phyloP scores from a whole-genome alignment of 2,113 vertebrate species.

The Sminthopsis crassicaudata region DNA sequence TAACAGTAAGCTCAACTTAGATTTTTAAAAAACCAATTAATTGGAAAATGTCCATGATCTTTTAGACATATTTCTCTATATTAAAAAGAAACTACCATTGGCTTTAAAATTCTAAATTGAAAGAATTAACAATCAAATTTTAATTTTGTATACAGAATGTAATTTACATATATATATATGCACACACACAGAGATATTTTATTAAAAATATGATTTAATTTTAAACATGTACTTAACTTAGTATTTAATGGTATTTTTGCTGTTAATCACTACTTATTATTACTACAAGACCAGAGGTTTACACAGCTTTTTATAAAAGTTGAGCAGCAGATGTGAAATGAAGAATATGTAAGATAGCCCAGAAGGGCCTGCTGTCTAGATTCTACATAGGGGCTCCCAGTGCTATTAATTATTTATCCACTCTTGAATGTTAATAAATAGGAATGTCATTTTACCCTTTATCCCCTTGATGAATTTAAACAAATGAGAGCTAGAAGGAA shows the following conservation, averaged over 20 bases:
- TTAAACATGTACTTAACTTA: neutral
- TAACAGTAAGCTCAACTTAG: neutral
- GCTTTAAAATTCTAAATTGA: constrained; percentile 46
- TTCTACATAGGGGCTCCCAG: constrained; percentile 26
- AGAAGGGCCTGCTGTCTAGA: constrained; percentile 51
- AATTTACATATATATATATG: neutral
- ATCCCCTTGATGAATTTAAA: constrained; percentile 62
- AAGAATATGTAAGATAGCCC: constrained; percentile 24
- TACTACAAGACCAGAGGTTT: constrained; percentile 2
- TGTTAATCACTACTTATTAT: constrained; percentile 14
- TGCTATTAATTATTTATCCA: constrained; percentile 67
- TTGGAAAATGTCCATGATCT: neutral
- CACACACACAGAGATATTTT: constrained; percentile 6
- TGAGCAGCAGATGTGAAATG: neutral
- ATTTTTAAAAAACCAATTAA: constrained; percentile 31
- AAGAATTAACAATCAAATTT: constrained; percentile 10
- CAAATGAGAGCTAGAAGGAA: constrained; percentile 23
- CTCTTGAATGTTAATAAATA: constrained; percentile 76
- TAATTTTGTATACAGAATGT: constrained; percentile 6
- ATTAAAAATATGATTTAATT: constrained; percentile 25
- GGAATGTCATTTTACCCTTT: constrained; percentile 70
- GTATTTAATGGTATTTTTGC: neutral
- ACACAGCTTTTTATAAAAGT: neutral
- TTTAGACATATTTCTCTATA: too few species aligned
- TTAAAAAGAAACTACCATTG: constrained; percentile 21